phyloP scores from a whole-genome alignment of 2,113 vertebrate genomes.

The Octodon degus region DNA sequence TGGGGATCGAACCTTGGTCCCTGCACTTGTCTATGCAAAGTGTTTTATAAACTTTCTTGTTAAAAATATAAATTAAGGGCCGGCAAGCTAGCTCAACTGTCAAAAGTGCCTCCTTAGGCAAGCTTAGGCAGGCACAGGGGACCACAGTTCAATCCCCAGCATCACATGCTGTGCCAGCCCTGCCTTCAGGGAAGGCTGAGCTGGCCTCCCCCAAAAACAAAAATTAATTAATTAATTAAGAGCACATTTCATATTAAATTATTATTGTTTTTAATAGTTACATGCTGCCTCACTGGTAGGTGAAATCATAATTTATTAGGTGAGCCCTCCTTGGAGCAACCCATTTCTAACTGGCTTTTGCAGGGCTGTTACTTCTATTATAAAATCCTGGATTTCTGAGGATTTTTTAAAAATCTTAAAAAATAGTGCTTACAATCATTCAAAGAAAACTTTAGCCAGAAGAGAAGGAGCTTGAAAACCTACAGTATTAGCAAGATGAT shows the following conservation, averaged over 20 bases:
- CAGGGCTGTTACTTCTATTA: background rate
- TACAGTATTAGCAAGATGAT: background rate
- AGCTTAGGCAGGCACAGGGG: too few relatives aligned
- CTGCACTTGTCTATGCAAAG: background rate
- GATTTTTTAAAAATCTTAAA: background rate
- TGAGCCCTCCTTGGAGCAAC: background rate
- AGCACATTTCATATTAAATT: background rate
- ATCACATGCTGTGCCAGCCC: too few relatives aligned
- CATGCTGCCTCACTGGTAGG: background rate
- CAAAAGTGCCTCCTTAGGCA: too few relatives aligned
- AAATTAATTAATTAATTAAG: background rate
- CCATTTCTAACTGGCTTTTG: background rate
- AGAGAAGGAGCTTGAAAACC: background rate
- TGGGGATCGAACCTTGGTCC: too few relatives aligned
- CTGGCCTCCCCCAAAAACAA: too few relatives aligned
- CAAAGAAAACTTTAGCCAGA: background rate
- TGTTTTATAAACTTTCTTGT: slow-evolving; percentile 19
- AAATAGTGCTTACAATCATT: background rate
- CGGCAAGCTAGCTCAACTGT: too few relatives aligned
- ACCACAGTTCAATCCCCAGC: too few relatives aligned
- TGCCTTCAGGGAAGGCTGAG: too few relatives aligned
- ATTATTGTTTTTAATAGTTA: background rate
- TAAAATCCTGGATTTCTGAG: background rate
- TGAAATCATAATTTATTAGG: background rate
- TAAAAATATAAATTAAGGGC: background rate